A percentile compares a stretch with the other conserved stretches of the same genome.
phyloP scores from a whole-genome alignment of 1,140 invertebrate genomes.

The Magallana ariakensis region DNA sequence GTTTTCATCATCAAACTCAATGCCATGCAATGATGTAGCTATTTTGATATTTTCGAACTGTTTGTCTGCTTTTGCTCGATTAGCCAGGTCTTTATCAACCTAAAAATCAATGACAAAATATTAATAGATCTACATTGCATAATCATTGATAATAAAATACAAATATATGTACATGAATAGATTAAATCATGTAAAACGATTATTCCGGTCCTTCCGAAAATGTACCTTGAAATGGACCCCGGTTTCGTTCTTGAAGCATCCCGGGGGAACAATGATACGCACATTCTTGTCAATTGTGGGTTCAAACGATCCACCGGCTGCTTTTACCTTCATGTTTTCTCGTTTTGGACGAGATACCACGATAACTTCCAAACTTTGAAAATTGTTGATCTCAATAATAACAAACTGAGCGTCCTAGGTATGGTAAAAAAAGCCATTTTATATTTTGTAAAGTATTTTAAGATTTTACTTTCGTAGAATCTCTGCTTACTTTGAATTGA shows the following conservation, averaged over 20 bases:
- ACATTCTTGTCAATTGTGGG: constrained; percentile 30
- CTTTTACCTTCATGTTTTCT: constrained; percentile 19
- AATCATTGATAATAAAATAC: too few species aligned
- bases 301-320: not conserved
- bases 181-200: not conserved
- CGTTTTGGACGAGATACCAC: constrained; percentile 4
- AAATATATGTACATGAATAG: too few species aligned
- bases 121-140: not conserved
- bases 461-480: too few species aligned
- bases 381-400: not conserved
- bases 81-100: not conserved
- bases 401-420: not conserved
- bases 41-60: constrained; percentile 8
- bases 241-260: not conserved
- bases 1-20: constrained; percentile 25
- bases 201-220: not conserved
- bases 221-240: constrained; percentile 28
- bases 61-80: constrained; percentile 23
- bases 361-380: constrained; percentile 8
- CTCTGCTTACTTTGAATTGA: too few species aligned
- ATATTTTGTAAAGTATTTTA: too few species aligned
- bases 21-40: constrained; percentile 24
- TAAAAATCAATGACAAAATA: not conserved
- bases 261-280: not conserved
- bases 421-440: too few species aligned